Conservation (phyloP, 2,888 invertebrate genomes). For the Eupithecia tripunctaria region DNA sequence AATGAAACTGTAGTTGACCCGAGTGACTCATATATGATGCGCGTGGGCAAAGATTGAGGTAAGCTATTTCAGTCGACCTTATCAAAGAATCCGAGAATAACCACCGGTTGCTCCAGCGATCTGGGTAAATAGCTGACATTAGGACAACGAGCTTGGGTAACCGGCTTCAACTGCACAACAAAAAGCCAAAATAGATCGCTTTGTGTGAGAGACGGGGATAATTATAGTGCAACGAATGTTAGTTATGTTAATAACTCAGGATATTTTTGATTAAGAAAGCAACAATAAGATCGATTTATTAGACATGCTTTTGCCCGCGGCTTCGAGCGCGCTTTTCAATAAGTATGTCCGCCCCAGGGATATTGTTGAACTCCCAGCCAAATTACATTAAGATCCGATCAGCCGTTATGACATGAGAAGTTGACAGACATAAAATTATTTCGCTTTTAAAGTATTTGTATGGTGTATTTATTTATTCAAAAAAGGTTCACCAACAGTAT, state of each 20-base stretch:
- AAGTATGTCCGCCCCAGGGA: no score
- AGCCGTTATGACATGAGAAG: no score
- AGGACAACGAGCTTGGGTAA: constrained; percentile 25
- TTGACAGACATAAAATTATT: no score
- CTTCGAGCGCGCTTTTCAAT: no score
- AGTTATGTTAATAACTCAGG: no score
- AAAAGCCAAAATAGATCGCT: constrained; percentile 16
- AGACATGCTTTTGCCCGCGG: background rate
- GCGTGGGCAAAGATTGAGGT: constrained; percentile 40
- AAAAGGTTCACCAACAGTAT: no score
- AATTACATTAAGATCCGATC: no score
- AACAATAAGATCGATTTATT: background rate
- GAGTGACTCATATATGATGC: constrained; percentile 31
- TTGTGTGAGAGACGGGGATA: constrained; percentile 7
- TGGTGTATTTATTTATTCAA: no score
- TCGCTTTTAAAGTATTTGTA: no score
- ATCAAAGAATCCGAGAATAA: constrained; percentile 45
- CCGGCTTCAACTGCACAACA: constrained; percentile 5
- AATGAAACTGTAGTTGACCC: constrained; percentile 22
- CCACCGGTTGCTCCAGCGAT: constrained; percentile 31
- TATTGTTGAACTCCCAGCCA: no score
- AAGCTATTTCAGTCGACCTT: constrained; percentile 46
- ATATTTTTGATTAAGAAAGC: constrained; percentile 5
- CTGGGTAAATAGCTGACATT: constrained; percentile 35
- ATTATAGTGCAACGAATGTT: background rate